A percentile compares a stretch with the other conserved stretches of the same genome.
Conservation (phyloP, 2,888 invertebrate species). For the Calameuta idolon region DNA sequence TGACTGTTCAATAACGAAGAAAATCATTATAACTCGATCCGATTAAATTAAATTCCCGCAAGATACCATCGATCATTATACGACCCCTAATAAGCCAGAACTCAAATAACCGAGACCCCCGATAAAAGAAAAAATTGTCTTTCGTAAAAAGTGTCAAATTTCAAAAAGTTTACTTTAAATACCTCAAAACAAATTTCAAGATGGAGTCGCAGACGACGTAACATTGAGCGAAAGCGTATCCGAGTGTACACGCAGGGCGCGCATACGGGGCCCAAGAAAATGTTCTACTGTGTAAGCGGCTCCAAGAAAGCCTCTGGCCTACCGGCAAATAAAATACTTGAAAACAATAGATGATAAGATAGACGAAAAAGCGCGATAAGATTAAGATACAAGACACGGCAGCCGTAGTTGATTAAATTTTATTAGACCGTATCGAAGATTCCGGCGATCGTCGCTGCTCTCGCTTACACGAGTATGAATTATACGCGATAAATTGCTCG, state of each 20-base stretch:
- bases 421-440: conserved; percentile 19
- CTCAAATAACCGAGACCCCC: neutral
- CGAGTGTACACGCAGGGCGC: neutral
- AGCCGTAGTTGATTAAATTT: conserved; percentile 41
- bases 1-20: neutral
- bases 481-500: neutral
- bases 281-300: neutral
- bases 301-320: neutral
- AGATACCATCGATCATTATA: neutral
- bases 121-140: neutral
- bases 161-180: neutral
- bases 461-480: neutral
- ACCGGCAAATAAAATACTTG: conserved; percentile 58
- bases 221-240: neutral
- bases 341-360: conserved; percentile 56
- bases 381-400: conserved; percentile 44
- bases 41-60: neutral
- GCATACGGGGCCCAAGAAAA: neutral
- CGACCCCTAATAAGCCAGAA: neutral
- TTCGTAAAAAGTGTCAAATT: neutral
- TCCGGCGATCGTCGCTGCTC: neutral
- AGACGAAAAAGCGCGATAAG: conserved; percentile 55
- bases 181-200: neutral
- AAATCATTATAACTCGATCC: neutral
- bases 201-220: neutral